These are phyloP conservation scores for Thalassarche chlororhynchos DNA, from an alignment of 2,113 vertebrate genomes.

Conservation along the genomic window DNA sequence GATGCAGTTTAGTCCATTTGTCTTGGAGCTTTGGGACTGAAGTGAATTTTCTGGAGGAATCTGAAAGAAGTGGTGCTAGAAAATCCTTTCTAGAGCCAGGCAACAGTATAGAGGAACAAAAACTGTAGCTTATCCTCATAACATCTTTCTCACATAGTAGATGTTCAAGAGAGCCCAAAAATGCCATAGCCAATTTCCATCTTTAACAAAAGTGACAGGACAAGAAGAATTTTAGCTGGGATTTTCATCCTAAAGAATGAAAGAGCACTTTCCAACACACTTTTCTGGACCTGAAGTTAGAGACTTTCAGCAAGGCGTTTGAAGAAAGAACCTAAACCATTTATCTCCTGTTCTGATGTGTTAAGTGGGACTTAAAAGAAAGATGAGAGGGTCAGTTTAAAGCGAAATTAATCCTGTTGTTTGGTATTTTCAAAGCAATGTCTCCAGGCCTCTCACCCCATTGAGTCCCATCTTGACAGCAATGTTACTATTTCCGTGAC, in stretches of 20 bases:
- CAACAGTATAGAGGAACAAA: neutral
- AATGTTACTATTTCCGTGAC: neutral
- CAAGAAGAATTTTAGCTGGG: neutral
- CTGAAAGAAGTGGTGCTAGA: neutral
- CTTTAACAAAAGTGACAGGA: neutral
- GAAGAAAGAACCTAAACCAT: neutral
- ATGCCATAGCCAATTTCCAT: neutral
- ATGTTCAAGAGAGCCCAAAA: neutral
- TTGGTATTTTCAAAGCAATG: neutral
- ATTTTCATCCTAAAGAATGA: neutral
- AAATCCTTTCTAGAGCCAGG: neutral
- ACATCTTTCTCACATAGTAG: neutral
- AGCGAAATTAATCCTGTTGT: neutral
- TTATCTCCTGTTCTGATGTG: neutral
- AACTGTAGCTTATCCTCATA: neutral
- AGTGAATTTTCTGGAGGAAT: neutral
- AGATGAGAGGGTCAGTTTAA: neutral
- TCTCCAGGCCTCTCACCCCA: neutral
- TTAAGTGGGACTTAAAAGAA: neutral
- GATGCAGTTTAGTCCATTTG: neutral
- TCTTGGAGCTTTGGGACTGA: neutral
- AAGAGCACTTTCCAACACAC: neutral
- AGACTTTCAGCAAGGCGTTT: neutral
- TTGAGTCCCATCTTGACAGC: neutral
- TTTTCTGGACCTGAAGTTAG: neutral